These are phyloP conservation scores for Zelleria hepariella DNA, from an alignment of 2,888 invertebrate species.

Conservation along the genomic window DNA sequence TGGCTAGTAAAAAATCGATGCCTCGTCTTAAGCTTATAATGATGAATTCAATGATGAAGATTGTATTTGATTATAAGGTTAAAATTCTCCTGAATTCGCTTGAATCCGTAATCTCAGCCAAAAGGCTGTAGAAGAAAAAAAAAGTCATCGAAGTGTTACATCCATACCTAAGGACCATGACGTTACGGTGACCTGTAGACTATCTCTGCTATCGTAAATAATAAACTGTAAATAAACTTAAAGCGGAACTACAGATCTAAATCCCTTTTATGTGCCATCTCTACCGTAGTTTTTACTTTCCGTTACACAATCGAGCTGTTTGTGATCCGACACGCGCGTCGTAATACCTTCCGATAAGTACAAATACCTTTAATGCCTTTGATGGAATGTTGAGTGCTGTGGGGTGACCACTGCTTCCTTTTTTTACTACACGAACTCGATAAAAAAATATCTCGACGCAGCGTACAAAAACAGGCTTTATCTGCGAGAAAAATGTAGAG, in stretches of 20 bases:
- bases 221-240: too few relatives aligned
- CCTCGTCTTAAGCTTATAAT: too few relatives aligned
- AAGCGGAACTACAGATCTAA: too few relatives aligned
- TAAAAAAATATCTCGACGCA: neutral
- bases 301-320: neutral
- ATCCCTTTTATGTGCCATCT: too few relatives aligned
- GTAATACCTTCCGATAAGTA: conserved; percentile 1
- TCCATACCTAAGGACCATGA: too few relatives aligned
- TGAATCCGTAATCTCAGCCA: too few relatives aligned
- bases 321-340: neutral
- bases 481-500: neutral
- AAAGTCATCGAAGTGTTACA: neutral
- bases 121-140: neutral
- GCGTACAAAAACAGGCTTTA: neutral
- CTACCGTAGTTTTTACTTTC: neutral
- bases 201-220: too few relatives aligned
- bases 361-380: neutral
- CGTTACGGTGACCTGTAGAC: too few relatives aligned
- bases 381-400: neutral
- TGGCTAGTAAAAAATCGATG: too few relatives aligned
- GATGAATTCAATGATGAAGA: too few relatives aligned
- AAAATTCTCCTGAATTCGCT: too few relatives aligned
- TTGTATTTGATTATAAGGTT: too few relatives aligned
- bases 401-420: neutral
- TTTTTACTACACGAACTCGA: neutral